A percentile compares a stretch with the other conserved stretches of the same genome.
phyloP scores from a whole-genome alignment of 2,113 vertebrate genomes.

The Cyphomyrus discorhynchus region DNA sequence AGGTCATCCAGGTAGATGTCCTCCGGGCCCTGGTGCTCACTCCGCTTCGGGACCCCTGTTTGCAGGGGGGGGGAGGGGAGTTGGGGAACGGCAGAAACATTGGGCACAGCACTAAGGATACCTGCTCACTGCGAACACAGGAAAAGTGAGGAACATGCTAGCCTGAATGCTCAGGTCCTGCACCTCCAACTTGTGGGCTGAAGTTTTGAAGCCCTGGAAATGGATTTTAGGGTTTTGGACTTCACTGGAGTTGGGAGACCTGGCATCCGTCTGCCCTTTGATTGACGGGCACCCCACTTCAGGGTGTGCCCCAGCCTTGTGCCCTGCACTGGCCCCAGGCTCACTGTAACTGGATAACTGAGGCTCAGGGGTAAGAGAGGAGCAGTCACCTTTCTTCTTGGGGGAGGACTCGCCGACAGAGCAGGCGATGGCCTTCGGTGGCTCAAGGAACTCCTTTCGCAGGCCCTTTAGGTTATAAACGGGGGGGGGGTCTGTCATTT shows the following conservation, averaged over 20 bases:
- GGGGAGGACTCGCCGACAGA: constrained; percentile 88
- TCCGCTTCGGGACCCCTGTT: constrained; percentile 85
- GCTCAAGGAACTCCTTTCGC: constrained; percentile 79
- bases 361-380: neutral
- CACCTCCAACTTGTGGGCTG: too few relatives aligned
- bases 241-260: too few relatives aligned
- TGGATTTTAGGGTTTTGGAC: too few relatives aligned
- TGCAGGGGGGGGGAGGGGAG: neutral
- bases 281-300: too few relatives aligned
- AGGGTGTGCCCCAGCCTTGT: too few relatives aligned
- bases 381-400: constrained; percentile 80
- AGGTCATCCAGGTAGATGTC: constrained; percentile 97
- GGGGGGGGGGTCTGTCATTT: neutral
- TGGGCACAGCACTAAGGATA: neutral
- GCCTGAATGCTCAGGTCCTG: neutral
- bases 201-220: too few relatives aligned
- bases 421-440: constrained; percentile 74
- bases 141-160: neutral
- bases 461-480: constrained; percentile 58
- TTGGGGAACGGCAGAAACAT: constrained; percentile 2
- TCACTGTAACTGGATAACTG: too few relatives aligned
- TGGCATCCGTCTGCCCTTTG: too few relatives aligned
- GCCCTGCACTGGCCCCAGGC: too few relatives aligned
- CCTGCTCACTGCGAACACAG: neutral
- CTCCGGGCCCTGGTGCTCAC: constrained; percentile 92